These are phyloP conservation scores for Pissodes strobi DNA, from an alignment of 1,140 invertebrate species.

Conservation along the genomic window DNA sequence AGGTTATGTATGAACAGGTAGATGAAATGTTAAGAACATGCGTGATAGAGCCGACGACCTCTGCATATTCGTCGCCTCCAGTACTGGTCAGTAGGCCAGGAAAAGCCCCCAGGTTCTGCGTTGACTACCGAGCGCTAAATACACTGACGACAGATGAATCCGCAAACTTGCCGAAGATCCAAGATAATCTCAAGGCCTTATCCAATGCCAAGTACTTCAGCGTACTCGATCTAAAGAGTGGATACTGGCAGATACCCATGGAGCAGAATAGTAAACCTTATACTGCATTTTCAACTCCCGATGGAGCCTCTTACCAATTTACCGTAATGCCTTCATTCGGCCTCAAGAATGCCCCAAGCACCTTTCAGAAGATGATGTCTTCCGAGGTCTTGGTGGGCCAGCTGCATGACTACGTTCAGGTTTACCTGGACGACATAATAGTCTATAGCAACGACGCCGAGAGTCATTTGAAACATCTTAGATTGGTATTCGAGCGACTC, in stretches of 20 bases:
- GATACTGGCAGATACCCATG: slow-evolving; percentile 46
- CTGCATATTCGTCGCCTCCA: slow-evolving; percentile 16
- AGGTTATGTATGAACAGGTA: slow-evolving; percentile 14
- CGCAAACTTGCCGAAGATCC: slow-evolving; percentile 39
- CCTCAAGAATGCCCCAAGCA: slow-evolving; percentile 34
- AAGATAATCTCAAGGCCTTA: slow-evolving; percentile 20
- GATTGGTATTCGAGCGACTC: slow-evolving; percentile 14
- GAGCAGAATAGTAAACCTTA: slow-evolving; percentile 11
- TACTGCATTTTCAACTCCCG: slow-evolving; percentile 44
- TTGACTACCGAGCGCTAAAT: slow-evolving; percentile 54
- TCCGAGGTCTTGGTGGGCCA: slow-evolving; percentile 26
- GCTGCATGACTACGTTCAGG: slow-evolving; percentile 19
- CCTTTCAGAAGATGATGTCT: slow-evolving; percentile 38
- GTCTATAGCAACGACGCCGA: neutral
- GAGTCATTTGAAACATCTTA: slow-evolving; percentile 2
- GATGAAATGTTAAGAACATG: slow-evolving; percentile 26
- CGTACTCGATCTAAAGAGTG: slow-evolving; percentile 37
- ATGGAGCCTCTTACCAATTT: slow-evolving; percentile 38
- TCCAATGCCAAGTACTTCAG: slow-evolving; percentile 32
- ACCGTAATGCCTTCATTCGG: slow-evolving; percentile 45
- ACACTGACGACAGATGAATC: slow-evolving; percentile 49
- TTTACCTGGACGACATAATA: slow-evolving; percentile 33
- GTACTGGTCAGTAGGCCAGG: slow-evolving; percentile 37
- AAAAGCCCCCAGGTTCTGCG: slow-evolving; percentile 39
- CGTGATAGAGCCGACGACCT: slow-evolving; percentile 10